Percentiles rank a stretch among this genome's conserved stretches.
These are phyloP conservation scores for Drymonia ruficornis DNA, from an alignment of 2,888 invertebrate genomes.

Conservation along the genomic window DNA sequence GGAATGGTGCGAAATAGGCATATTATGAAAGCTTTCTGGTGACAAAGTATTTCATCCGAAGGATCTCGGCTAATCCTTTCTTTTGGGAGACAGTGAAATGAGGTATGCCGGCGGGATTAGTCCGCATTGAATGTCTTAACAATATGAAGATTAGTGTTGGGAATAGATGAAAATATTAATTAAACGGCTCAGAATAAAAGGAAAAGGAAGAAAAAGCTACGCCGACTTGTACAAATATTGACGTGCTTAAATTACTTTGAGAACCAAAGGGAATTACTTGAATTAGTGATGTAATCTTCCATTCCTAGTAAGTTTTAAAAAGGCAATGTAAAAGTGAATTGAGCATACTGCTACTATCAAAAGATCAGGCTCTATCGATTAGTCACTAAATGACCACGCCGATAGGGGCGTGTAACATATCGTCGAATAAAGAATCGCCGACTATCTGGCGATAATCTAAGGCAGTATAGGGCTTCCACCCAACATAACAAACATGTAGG, in stretches of 20 bases:
- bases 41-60: not conserved
- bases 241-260: too few species aligned
- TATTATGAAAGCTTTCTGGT: not conserved
- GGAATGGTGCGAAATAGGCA: not conserved
- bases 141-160: not conserved
- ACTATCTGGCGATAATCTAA: constrained; percentile 33
- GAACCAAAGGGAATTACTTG: too few species aligned
- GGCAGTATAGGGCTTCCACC: constrained; percentile 16
- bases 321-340: too few species aligned
- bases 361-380: constrained; percentile 8
- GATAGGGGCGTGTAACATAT: constrained; percentile 34
- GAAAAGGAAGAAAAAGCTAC: too few species aligned
- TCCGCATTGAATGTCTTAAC: not conserved
- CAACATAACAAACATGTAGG: too few species aligned
- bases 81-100: constrained; percentile 1
- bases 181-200: not conserved
- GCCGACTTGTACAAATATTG: too few species aligned
- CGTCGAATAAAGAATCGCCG: constrained; percentile 39
- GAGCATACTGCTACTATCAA: not conserved
- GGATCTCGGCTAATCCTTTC: constrained; percentile 1
- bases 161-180: not conserved
- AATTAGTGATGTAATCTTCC: too few species aligned
- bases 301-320: too few species aligned
- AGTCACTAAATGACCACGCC: constrained; percentile 24
- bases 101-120: not conserved